Evolutionary conservation across 2,888 invertebrate species (phyloP), one percentile per base, ranked within the genome.

Genomic region (Hyposoter didymator): DNA sequence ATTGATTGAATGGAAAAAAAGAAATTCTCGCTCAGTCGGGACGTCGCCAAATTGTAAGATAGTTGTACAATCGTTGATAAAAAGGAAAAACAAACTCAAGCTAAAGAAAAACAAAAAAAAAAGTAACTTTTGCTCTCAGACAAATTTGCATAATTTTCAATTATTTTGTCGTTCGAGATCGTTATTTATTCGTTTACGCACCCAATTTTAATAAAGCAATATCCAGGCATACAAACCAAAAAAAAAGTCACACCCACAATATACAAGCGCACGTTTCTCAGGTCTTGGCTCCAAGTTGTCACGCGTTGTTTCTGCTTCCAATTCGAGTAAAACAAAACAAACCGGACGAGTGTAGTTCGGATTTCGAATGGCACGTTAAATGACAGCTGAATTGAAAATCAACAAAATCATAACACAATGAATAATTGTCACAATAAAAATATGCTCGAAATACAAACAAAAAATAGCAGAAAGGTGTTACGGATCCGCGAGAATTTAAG

Each of bases 1-100:
- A 62, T 45, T 43, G 55, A 35, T 19, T 73, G 14, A 43, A 72
- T 43, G n/a, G 73, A 76, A 81, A 88, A 43, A 79, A 59, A 45
- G 45, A 78, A 66, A 78, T 81, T 74, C 62, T 83, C 76, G 87
- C 79, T 81, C 72, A 69, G 43, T 70, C 78, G 82, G 79, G 87
- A 84, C 78, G 85, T 83, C 78, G 87, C 85, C 87, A 87, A 89
- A 80, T 88, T 90, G 89, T 90, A 89, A 89, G 85, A 89, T 90
- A 90, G 84, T 86, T 88, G 85, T 87, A 87, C 86, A 95, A 84
- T 95, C 95, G 89, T 95, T 95, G 94, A 90, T 94, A 66, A 55
- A 22, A 47, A 32, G n/a, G n/a, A 17, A 19, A 69, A 69, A 62
- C 43, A 59, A 55, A 73, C 66, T 45, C 17, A 39, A 64, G 64